phyloP scores from a whole-genome alignment of 2,113 vertebrate genomes.

The Empidonax alnorum region DNA sequence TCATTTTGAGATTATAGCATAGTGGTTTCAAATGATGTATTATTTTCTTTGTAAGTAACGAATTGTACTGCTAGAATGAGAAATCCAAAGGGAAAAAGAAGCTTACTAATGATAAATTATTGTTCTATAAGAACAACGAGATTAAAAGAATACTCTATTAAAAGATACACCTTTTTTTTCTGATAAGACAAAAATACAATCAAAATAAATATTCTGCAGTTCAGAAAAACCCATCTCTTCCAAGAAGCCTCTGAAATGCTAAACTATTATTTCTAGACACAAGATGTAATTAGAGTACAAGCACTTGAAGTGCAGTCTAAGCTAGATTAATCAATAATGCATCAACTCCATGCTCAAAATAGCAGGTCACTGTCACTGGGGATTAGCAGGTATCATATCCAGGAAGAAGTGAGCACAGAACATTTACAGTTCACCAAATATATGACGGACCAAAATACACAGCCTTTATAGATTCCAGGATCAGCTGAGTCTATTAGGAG shows the following conservation, averaged over 20 bases:
- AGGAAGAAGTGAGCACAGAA: background rate
- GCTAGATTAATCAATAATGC: constrained; percentile 32
- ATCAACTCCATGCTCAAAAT: constrained; percentile 43
- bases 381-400: constrained; percentile 28
- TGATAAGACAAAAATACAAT: background rate
- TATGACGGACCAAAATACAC: background rate
- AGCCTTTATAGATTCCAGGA: background rate
- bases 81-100: background rate
- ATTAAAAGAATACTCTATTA: background rate
- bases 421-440: background rate
- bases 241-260: constrained; percentile 21
- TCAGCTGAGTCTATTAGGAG: background rate
- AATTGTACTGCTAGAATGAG: background rate
- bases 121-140: background rate
- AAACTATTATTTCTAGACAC: constrained; percentile 13
- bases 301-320: constrained; percentile 11
- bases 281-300: constrained; percentile 28
- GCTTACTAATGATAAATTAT: background rate
- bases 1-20: background rate
- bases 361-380: background rate
- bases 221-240: background rate
- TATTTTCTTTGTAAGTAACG: background rate
- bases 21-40: background rate
- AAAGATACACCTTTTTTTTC: background rate
- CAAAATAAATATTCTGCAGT: background rate